These are phyloP conservation scores for Strigamia maritima DNA, from an alignment of 2,888 invertebrate genomes.

Conservation along the genomic window DNA sequence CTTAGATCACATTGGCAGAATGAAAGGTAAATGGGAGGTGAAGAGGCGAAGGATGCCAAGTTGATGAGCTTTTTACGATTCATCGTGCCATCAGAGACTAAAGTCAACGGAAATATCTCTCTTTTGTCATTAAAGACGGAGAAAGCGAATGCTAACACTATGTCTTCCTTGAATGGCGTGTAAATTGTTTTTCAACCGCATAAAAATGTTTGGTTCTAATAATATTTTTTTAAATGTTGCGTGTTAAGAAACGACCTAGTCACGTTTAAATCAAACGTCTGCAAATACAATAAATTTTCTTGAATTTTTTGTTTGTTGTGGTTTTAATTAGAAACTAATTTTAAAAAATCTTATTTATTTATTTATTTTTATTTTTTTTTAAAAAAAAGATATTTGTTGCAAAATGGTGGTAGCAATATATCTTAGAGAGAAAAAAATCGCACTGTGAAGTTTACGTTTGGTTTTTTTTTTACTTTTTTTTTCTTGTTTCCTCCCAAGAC, in stretches of 20 bases:
- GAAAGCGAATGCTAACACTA: neutral
- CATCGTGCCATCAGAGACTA: slow-evolving; percentile 9
- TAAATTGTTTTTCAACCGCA: neutral
- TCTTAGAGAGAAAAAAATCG: neutral
- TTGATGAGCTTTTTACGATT: slow-evolving; percentile 23
- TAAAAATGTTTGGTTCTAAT: neutral
- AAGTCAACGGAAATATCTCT: neutral
- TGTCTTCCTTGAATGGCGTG: slow-evolving; percentile 8
- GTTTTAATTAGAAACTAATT: neutral
- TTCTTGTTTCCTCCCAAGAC: neutral
- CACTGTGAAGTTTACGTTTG: neutral
- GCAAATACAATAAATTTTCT: too few species aligned
- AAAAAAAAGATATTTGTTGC: neutral
- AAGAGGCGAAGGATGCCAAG: slow-evolving; percentile 1
- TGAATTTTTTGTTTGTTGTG: neutral
- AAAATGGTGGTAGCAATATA: neutral
- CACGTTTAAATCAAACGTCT: too few species aligned
- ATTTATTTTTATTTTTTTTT: neutral
- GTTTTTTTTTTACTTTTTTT: neutral
- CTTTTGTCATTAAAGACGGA: neutral
- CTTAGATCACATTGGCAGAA: slow-evolving; percentile 7
- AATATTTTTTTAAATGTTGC: neutral
- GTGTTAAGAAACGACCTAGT: neutral
- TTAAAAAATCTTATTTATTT: too few species aligned
- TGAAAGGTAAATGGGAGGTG: slow-evolving; percentile 23